Evolutionary conservation across 2,113 vertebrate species (phyloP).

Genomic region (Sitta europaea): DNA sequence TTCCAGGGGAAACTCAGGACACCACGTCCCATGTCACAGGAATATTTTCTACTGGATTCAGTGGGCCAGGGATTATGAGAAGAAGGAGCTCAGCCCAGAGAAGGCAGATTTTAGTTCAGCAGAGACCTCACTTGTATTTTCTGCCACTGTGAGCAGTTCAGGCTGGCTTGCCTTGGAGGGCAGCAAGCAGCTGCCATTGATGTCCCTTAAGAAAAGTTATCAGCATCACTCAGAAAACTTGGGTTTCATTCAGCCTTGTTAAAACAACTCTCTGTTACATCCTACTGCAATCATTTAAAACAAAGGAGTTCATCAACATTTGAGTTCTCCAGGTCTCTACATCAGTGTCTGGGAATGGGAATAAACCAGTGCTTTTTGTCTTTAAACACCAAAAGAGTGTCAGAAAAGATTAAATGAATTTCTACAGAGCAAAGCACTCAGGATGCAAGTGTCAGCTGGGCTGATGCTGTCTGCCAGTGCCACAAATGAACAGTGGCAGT

Average conservation of each 20-base stretch:
- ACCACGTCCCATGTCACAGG: background rate
- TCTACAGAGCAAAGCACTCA: background rate
- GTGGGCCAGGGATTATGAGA: background rate
- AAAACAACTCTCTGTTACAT: background rate
- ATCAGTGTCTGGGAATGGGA: background rate
- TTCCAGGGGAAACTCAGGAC: background rate
- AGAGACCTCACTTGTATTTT: background rate
- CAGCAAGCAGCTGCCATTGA: background rate
- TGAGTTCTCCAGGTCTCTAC: background rate
- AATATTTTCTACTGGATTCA: background rate
- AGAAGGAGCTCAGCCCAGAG: background rate
- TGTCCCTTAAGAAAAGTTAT: background rate
- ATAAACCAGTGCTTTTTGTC: background rate
- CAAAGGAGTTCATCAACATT: slow-evolving; percentile 8
- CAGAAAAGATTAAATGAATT: slow-evolving; percentile 50
- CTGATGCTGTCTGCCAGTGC: slow-evolving; percentile 2
- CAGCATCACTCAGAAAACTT: background rate
- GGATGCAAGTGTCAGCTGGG: slow-evolving; percentile 15
- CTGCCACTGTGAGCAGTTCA: background rate
- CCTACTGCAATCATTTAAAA: background rate
- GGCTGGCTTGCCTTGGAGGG: background rate
- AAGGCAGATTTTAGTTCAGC: background rate
- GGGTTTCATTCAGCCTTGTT: background rate
- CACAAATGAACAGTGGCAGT: slow-evolving; percentile 45
- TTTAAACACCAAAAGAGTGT: slow-evolving; percentile 31